Percentiles rank a stretch among this genome's conserved stretches.
These are phyloP conservation scores for Hephaestus fuliginosus DNA, from an alignment of 2,797 vertebrate species.

Conservation along the genomic window DNA sequence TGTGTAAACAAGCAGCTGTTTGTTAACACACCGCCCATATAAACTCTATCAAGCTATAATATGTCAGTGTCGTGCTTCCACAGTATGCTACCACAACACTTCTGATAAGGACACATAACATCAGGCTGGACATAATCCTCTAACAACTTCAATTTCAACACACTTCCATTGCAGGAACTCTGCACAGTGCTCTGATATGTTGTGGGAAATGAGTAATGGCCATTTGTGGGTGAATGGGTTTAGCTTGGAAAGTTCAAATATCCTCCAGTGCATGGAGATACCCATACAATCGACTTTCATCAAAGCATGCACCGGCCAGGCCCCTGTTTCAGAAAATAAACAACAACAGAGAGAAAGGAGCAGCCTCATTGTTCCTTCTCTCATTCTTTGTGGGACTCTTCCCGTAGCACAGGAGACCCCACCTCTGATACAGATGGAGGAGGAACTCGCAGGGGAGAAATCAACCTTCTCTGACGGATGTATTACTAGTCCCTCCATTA, in stretches of 20 bases:
- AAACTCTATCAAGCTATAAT: too few species aligned
- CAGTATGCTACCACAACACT: neutral
- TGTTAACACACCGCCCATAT: too few species aligned
- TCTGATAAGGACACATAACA: neutral
- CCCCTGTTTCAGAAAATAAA: slow-evolving; percentile 10
- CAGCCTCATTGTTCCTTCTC: slow-evolving; percentile 42
- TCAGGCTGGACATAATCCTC: neutral
- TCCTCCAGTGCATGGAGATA: slow-evolving; percentile 1
- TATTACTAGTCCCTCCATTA: neutral
- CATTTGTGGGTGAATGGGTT: slow-evolving; percentile 19
- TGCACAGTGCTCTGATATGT: neutral
- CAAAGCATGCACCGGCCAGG: slow-evolving; percentile 11
- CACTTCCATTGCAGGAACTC: slow-evolving; percentile 23
- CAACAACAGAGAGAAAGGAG: slow-evolving; percentile 28
- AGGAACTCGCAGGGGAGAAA: slow-evolving; percentile 3
- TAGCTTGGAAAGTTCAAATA: slow-evolving; percentile 2
- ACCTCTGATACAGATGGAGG: slow-evolving; percentile 15
- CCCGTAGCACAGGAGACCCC: slow-evolving; percentile 20
- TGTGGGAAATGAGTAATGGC: slow-evolving; percentile 52
- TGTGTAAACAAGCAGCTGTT: neutral
- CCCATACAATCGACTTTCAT: slow-evolving; percentile 21
- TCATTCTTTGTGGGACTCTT: slow-evolving; percentile 17
- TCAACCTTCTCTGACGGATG: neutral
- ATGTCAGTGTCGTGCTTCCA: too few species aligned
- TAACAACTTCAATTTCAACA: slow-evolving; percentile 5